Conservation (phyloP, 2,888 invertebrate genomes). For the Andrena marginata region DNA sequence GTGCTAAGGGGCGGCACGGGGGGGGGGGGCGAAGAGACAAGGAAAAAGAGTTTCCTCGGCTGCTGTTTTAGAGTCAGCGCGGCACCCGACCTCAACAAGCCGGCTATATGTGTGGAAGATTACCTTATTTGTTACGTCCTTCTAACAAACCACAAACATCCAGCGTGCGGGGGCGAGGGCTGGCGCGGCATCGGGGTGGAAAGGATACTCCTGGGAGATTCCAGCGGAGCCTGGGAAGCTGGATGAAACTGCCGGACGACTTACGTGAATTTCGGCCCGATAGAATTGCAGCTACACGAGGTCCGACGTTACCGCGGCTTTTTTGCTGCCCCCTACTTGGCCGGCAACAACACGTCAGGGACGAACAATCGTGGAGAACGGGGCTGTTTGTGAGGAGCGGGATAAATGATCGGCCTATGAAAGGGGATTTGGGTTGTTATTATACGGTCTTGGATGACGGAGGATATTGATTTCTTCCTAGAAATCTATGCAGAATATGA, state of each 20-base stretch:
- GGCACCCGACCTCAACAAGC: slow-evolving; percentile 79
- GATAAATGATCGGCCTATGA: slow-evolving; percentile 25
- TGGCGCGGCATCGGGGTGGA: slow-evolving; percentile 53
- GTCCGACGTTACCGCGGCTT: slow-evolving; percentile 24
- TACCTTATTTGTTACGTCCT: slow-evolving; percentile 83
- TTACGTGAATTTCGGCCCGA: slow-evolving; percentile 64
- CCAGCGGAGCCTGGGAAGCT: slow-evolving; percentile 23
- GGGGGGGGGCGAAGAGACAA: slow-evolving; percentile 33
- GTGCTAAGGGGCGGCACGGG: neutral
- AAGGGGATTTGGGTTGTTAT: no score
- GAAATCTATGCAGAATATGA: no score
- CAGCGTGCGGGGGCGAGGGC: slow-evolving; percentile 48
- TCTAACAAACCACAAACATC: slow-evolving; percentile 82
- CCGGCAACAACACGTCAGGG: slow-evolving; percentile 43
- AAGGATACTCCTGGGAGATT: slow-evolving; percentile 71
- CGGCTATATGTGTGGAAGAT: slow-evolving; percentile 82
- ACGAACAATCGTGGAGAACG: slow-evolving; percentile 27
- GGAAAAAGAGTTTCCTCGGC: slow-evolving; percentile 42
- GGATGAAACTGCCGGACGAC: slow-evolving; percentile 51
- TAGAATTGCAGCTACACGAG: slow-evolving; percentile 61
- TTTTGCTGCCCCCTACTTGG: slow-evolving; percentile 16
- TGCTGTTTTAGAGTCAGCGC: slow-evolving; percentile 80
- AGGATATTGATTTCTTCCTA: no score
- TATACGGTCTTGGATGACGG: no score
- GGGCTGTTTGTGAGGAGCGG: slow-evolving; percentile 21